Base-by-base conservation (phyloP, 2,888 invertebrate species). In the Leistus spinibarbis region DNA sequence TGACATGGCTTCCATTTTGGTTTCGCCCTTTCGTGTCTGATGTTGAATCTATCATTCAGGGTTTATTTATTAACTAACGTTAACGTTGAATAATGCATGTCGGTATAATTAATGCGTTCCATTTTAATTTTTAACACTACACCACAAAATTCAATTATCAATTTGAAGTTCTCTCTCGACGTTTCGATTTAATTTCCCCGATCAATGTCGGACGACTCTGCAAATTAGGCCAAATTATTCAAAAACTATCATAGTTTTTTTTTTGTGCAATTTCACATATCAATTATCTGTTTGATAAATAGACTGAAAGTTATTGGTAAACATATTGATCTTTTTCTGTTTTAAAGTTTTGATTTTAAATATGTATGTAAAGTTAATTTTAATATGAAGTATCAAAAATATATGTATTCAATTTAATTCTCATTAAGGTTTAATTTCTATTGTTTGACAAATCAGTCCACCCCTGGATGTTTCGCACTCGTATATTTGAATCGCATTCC, bases 141-240 rank as follows among this genome's bases (percentile, higher is more conserved):
- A 22, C 57, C 69, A 16, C 69, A 54, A 56, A 69, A 69, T 69
- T 56, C 17, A 69, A 69, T 69, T 69, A 69, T 13, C 65, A 69
- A 69, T 69, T 69, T 69, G 57, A 69, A 23, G 69, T 10, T 56
- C 20, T 57, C 24, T 24, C 3, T 40, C 3, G 40, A 7, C 7
- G 40, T 13, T 40, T 40, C 13, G 10, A 40, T 40, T 40, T 40
- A 40, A 40, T 40, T 40, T 7, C 1, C 40, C 40, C 13, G 4
- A 10, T 7, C 40, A n/a, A n/a, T n/a, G n/a, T 40, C 1, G 40
- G 13, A 4, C 13, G 0, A 13, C 1, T 40, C 40, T 40, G 40
- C 3, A 7, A 40, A 40, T 40, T 40, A 13, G 1, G 7, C 13
- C 7, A 40, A 40, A 40, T 40, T 40, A 5, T 5, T 40, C 40